Evolutionary conservation across 2,888 invertebrate species (phyloP), one percentile per base, ranked within the genome.

Genomic region (Ptilodon capucinus): DNA sequence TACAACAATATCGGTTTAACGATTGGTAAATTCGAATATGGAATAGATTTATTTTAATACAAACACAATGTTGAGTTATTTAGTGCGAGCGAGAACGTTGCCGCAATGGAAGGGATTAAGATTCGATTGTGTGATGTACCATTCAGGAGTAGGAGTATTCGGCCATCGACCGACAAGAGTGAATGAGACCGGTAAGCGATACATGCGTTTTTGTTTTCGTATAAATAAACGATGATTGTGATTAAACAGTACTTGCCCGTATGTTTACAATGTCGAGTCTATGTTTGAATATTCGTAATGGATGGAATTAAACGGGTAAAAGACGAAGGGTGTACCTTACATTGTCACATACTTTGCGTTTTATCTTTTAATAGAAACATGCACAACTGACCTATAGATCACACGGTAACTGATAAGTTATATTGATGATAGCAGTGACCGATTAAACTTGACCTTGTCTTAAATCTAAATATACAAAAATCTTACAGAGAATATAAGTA

Each of bases 131-230:
- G 46, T 78, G 54, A 75, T 74, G 44, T 93, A 93, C 67, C 92
- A 93, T 69, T 92, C 92, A 56, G 91, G 92, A 57, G 76, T 75
- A 48, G 92, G 92, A 42, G 93, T 93, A 66, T 93, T 93, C 74
- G 93, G 93, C 28, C 92, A 93, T 83, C 92, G 91, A 76, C 90
- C 91, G 56, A 76, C 74, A 60, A 69, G 65, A 57, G 68, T 69
- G 55, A 79, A 76, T 56, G 84, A 89, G 66, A 69, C 57, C 60
- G 90, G 90, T 89, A 78, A 54, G 84, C 9, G 40, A 40, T 76
- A 48, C 11, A 3, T n/a, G 4, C n/a, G 7, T 28, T 8, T 1
- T n/a, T 28, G 28, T 28, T 1, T 28, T 25, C 3, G 25, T 25
- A 25, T 25, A 25, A 8, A n/a, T n/a, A 4, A 8, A n/a, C 28